These are phyloP conservation scores for Cephalophus harveyi DNA, from an alignment of 2,113 vertebrate species.

Conservation along the genomic window DNA sequence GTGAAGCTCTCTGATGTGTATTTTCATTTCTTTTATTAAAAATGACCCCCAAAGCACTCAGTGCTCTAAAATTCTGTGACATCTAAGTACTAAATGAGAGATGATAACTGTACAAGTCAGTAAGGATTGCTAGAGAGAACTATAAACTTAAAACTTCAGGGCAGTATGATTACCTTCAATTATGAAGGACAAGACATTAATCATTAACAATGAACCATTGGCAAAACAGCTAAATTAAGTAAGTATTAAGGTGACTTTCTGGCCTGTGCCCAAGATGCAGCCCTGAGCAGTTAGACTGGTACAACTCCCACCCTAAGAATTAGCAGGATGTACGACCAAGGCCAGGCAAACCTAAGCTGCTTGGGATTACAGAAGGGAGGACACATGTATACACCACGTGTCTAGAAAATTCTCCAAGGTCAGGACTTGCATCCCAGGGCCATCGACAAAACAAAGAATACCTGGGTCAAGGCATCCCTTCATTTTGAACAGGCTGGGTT, in stretches of 20 bases:
- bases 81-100: constrained; percentile 1
- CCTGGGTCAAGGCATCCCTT: not conserved
- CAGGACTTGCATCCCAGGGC: not conserved
- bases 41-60: not conserved
- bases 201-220: constrained; percentile 23
- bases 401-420: not conserved
- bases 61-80: not conserved
- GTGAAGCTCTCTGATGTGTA: not conserved
- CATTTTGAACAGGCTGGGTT: not conserved
- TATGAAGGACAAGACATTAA: constrained; percentile 35
- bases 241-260: constrained; percentile 33
- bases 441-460: not conserved
- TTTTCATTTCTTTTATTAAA: constrained; percentile 18
- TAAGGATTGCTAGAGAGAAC: not conserved
- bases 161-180: not conserved
- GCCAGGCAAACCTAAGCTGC: not conserved
- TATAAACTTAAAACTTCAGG: constrained; percentile 7
- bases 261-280: not conserved
- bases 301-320: not conserved
- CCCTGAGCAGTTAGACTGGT: not conserved
- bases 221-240: constrained; percentile 42
- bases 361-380: not conserved
- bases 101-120: not conserved
- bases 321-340: not conserved
- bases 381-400: not conserved